Conservation (phyloP, 2,113 vertebrate species). For the Corythornis madagascariensis region DNA sequence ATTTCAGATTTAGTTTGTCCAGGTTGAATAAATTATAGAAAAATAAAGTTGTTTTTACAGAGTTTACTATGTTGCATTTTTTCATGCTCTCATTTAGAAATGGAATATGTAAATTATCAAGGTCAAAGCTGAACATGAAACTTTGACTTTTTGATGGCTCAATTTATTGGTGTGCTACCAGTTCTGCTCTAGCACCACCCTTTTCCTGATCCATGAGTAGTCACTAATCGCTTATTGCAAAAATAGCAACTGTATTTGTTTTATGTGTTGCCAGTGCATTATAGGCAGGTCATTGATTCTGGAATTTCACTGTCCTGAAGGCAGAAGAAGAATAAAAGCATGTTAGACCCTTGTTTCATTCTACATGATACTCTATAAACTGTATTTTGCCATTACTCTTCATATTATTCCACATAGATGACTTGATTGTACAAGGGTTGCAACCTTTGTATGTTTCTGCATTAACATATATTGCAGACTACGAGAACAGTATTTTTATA, state of each 20-base stretch:
- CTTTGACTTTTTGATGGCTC: neutral
- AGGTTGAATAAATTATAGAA: neutral
- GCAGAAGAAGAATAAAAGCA: neutral
- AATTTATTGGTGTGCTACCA: neutral
- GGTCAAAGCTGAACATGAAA: neutral
- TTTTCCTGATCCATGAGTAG: neutral
- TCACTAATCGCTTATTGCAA: neutral
- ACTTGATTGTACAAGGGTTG: neutral
- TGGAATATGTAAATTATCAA: neutral
- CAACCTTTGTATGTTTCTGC: neutral
- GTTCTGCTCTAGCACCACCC: neutral
- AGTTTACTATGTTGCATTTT: neutral
- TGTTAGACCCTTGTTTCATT: neutral
- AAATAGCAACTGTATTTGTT: neutral
- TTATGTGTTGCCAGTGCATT: neutral
- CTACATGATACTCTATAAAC: neutral
- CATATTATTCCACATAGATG: neutral
- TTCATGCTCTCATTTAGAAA: neutral
- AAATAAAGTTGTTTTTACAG: neutral
- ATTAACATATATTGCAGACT: neutral
- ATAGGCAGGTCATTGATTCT: neutral
- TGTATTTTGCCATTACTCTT: neutral
- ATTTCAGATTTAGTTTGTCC: neutral
- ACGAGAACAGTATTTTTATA: neutral
- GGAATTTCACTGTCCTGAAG: neutral